Percentiles rank a stretch among this genome's conserved stretches.
phyloP scores from a whole-genome alignment of 2,888 invertebrate genomes.

The Hyles lineata region DNA sequence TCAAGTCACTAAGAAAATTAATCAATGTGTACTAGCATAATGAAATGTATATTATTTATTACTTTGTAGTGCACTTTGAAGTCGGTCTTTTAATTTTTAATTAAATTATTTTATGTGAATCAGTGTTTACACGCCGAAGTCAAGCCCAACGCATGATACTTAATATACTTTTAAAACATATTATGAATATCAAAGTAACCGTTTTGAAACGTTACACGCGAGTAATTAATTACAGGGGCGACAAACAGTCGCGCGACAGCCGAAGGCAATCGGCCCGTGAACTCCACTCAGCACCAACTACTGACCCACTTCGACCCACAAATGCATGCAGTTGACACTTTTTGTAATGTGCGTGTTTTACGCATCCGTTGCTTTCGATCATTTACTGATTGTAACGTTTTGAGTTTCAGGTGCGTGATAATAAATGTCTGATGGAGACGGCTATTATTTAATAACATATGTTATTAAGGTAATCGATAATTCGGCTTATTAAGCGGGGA shows the following conservation, averaged over 20 bases:
- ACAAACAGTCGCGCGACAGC: conserved; percentile 25
- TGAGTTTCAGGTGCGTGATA: background rate
- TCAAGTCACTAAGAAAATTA: too few species aligned
- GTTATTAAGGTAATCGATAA: too few species aligned
- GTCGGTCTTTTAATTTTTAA: too few species aligned
- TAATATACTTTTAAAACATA: background rate
- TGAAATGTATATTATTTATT: too few species aligned
- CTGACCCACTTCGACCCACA: conserved; percentile 17
- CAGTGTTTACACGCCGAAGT: too few species aligned
- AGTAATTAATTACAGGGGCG: conserved; percentile 21
- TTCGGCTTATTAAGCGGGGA: too few species aligned
- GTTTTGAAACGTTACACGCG: conserved; percentile 3
- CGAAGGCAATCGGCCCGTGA: conserved; percentile 11
- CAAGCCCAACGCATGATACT: too few species aligned
- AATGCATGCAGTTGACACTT: conserved; percentile 22
- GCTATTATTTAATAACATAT: background rate
- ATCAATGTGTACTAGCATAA: too few species aligned
- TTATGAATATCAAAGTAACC: background rate
- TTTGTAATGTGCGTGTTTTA: conserved; percentile 14
- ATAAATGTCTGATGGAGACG: background rate
- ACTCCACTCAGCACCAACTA: conserved; percentile 12
- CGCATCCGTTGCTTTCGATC: conserved; percentile 18
- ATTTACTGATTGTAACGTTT: background rate
- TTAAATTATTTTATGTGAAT: too few species aligned
- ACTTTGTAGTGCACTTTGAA: too few species aligned